Conservation (phyloP, 2,888 invertebrate species). For the Parascotia fuliginaria region DNA sequence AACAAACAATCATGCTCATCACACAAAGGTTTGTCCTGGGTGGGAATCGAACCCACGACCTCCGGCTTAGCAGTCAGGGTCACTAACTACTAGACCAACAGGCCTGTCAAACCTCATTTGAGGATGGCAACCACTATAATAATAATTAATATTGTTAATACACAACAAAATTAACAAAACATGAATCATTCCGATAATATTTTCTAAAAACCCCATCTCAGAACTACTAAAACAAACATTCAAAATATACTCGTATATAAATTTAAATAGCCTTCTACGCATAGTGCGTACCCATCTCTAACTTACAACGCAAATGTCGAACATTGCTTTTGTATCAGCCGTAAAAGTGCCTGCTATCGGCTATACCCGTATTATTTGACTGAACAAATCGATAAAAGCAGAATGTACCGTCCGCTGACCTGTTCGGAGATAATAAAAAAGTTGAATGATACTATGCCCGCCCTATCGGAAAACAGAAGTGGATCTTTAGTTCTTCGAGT, state of each 20-base stretch:
- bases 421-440: conserved; percentile 81
- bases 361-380: conserved; percentile 49
- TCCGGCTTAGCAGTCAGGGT: too few species aligned
- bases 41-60: too few species aligned
- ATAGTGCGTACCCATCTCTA: background rate
- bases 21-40: too few species aligned
- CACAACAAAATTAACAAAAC: too few species aligned
- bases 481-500: conserved; percentile 75
- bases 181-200: too few species aligned
- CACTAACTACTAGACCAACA: too few species aligned
- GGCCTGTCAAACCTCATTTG: too few species aligned
- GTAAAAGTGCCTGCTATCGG: conserved; percentile 28
- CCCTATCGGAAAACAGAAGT: conserved; percentile 81
- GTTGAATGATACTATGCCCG: conserved; percentile 79
- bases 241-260: background rate
- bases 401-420: conserved; percentile 63
- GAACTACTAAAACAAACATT: background rate
- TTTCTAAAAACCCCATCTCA: too few species aligned
- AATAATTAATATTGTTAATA: too few species aligned
- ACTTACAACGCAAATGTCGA: conserved; percentile 11
- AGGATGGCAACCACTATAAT: too few species aligned
- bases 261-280: background rate
- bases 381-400: conserved; percentile 48
- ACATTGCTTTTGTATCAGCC: conserved; percentile 33
- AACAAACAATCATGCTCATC: too few species aligned